Evolutionary conservation across 2,888 invertebrate genomes (phyloP).

Genomic region (Caenorhabditis uteleia): DNA sequence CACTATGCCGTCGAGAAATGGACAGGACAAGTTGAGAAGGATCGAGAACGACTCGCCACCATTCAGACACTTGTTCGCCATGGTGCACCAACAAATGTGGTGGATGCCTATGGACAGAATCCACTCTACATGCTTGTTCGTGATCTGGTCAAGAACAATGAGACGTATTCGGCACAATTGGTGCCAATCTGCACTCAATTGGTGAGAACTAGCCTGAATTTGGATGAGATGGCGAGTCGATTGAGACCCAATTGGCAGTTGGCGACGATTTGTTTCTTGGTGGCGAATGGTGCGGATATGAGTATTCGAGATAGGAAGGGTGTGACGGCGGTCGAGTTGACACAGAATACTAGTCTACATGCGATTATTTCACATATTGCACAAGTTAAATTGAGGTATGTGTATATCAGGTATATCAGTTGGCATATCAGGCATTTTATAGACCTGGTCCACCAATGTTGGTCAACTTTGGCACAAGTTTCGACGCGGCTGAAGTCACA

Average conservation of each 20-base stretch:
- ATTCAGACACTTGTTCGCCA: conserved; percentile 41
- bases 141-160: conserved; percentile 26
- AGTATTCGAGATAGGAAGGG: conserved; percentile 38
- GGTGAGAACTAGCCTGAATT: conserved; percentile 34
- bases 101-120: conserved; percentile 38
- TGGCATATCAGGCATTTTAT: no score
- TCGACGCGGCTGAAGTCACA: conserved; percentile 42
- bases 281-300: conserved; percentile 45
- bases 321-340: conserved; percentile 25
- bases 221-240: conserved; percentile 48
- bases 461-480: conserved; percentile 15
- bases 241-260: conserved; percentile 49
- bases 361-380: conserved; percentile 25
- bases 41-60: conserved; percentile 37
- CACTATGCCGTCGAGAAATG: conserved; percentile 46
- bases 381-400: conserved; percentile 23
- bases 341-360: conserved; percentile 21
- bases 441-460: conserved; percentile 42
- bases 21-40: conserved; percentile 43
- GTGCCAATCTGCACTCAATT: conserved; percentile 28
- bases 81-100: conserved; percentile 31
- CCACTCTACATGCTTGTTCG: conserved; percentile 10
- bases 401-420: no score
- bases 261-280: conserved; percentile 43
- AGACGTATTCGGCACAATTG: conserved; percentile 7